Evolutionary conservation across 2,797 vertebrate genomes (phyloP).

Genomic region (Ataeniobius toweri): DNA sequence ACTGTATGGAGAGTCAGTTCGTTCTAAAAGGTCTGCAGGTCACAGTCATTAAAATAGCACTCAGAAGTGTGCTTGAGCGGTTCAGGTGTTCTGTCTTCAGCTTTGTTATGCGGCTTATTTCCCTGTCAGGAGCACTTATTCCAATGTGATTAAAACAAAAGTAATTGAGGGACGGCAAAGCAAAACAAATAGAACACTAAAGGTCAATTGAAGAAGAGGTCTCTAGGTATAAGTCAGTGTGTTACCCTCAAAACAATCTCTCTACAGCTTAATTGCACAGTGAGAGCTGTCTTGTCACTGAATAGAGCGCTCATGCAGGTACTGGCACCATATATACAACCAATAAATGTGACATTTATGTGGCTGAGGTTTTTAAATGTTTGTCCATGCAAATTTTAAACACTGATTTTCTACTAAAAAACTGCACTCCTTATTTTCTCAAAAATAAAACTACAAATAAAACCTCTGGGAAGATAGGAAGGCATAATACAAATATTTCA

Average conservation of each 20-base stretch:
- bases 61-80: constrained; percentile 17
- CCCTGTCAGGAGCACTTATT: constrained; percentile 6
- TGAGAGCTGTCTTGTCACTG: constrained; percentile 12
- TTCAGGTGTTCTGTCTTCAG: constrained; percentile 7
- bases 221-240: not conserved
- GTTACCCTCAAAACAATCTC: not conserved
- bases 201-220: constrained; percentile 11
- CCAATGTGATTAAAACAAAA: constrained; percentile 7
- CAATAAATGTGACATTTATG: constrained; percentile 30
- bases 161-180: constrained; percentile 11
- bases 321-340: constrained; percentile 10
- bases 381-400: constrained; percentile 44
- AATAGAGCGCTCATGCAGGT: constrained; percentile 12
- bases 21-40: constrained; percentile 37
- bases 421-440: constrained; percentile 1
- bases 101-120: not conserved
- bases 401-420: constrained; percentile 19
- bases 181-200: constrained; percentile 11
- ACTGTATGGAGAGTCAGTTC: constrained; percentile 18
- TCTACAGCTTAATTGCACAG: constrained; percentile 16
- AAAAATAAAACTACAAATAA: not conserved
- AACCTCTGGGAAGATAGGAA: too few species aligned
- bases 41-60: constrained; percentile 43
- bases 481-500: too few species aligned
- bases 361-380: constrained; percentile 34